Percentiles rank a stretch among this genome's conserved stretches.
Conservation (phyloP, 2,888 invertebrate genomes). For the Blera fallax region DNA sequence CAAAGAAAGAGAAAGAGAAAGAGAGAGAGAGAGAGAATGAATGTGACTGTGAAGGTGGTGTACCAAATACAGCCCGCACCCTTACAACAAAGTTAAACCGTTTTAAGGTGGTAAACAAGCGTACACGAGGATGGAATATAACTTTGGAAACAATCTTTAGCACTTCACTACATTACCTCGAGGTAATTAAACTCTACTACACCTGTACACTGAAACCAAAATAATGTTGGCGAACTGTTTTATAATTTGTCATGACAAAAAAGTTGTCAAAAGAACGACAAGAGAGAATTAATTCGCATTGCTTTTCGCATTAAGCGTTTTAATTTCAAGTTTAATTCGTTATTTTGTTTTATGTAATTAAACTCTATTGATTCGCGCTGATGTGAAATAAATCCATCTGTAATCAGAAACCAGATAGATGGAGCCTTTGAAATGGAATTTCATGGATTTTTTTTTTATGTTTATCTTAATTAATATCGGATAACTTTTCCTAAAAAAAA, state of each 20-base stretch:
- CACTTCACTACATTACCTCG: slow-evolving; percentile 64
- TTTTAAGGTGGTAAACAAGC: slow-evolving; percentile 50
- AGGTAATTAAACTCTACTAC: slow-evolving; percentile 57
- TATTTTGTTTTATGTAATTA: slow-evolving; percentile 45
- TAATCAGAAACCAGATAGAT: neutral
- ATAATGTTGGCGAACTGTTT: slow-evolving; percentile 15
- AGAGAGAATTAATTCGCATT: slow-evolving; percentile 15
- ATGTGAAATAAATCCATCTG: slow-evolving; percentile 27
- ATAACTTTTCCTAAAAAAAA: neutral
- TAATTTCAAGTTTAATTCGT: slow-evolving; percentile 41
- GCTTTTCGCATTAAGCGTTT: slow-evolving; percentile 31
- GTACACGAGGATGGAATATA: slow-evolving; percentile 43
- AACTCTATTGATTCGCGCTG: slow-evolving; percentile 32
- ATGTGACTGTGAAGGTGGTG: neutral
- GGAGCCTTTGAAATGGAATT: neutral
- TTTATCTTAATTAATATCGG: slow-evolving; percentile 22
- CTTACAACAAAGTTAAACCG: slow-evolving; percentile 45
- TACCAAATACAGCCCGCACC: neutral
- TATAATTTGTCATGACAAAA: slow-evolving; percentile 21
- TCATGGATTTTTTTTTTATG: neutral
- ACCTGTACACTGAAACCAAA: slow-evolving; percentile 22
- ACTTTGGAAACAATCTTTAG: slow-evolving; percentile 66
- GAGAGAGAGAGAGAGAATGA: neutral
- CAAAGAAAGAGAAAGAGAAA: neutral
- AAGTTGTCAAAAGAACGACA: slow-evolving; percentile 10